A percentile compares a stretch with the other conserved stretches of the same genome.
Conservation (phyloP, 2,888 invertebrate genomes). For the Sclerodermus sp. region DNA sequence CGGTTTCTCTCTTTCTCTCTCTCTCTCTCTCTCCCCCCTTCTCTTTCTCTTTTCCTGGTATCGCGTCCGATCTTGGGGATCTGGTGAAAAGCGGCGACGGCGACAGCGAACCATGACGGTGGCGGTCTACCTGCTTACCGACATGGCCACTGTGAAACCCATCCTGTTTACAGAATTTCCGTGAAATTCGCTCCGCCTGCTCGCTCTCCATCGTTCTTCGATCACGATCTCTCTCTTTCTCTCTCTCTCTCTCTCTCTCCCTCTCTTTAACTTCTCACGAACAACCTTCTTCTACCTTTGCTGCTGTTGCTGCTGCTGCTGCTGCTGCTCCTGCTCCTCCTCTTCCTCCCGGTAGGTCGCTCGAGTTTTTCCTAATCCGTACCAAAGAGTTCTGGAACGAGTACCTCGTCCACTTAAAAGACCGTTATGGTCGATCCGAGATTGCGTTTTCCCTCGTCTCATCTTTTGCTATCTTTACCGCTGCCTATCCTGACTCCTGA, state of each 20-base stretch:
- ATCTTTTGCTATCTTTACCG: not conserved
- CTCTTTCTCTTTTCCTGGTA: too few relatives aligned
- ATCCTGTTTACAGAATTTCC: conserved; percentile 22
- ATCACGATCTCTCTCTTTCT: conserved; percentile 3
- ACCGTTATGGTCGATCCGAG: not conserved
- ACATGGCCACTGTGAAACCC: conserved; percentile 18
- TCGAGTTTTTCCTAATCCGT: too few relatives aligned
- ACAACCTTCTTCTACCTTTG: too few relatives aligned
- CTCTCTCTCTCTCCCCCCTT: too few relatives aligned
- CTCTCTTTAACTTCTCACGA: too few relatives aligned
- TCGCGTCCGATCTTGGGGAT: conserved; percentile 23
- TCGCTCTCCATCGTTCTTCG: conserved; percentile 2
- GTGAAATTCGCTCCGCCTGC: conserved; percentile 15
- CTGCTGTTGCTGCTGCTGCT: too few relatives aligned
- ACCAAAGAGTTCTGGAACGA: too few relatives aligned
- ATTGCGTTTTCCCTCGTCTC: conserved; percentile 2
- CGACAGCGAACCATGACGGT: conserved; percentile 16
- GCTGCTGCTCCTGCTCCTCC: too few relatives aligned
- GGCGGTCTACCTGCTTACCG: conserved; percentile 21
- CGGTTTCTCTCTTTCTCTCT: too few relatives aligned
- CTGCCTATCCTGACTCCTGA: not conserved
- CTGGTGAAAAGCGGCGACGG: conserved; percentile 20
- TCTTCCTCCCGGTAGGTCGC: too few relatives aligned
- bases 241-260: not conserved
- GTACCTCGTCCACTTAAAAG: too few relatives aligned